These are phyloP conservation scores for Muntiacus muntjak DNA, from an alignment of 2,113 vertebrate genomes.

Conservation along the genomic window DNA sequence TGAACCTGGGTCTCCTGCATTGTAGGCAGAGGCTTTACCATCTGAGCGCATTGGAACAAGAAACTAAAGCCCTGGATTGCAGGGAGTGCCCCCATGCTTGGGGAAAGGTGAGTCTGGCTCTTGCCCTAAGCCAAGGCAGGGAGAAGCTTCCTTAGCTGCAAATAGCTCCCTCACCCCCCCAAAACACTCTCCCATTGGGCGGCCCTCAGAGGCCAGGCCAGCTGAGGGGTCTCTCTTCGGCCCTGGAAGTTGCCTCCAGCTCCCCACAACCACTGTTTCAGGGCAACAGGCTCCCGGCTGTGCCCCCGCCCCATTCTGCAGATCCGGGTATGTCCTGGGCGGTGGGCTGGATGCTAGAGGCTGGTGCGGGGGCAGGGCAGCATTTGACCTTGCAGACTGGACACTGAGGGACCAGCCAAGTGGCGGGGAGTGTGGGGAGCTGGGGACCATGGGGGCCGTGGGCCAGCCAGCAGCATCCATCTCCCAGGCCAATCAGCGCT, in stretches of 20 bases:
- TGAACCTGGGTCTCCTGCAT: not conserved
- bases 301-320: not conserved
- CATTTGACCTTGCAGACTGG: not conserved
- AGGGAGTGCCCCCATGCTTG: not conserved
- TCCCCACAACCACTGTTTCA: fast-evolving
- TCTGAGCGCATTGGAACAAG: not conserved
- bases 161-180: not conserved
- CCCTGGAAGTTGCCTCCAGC: not conserved
- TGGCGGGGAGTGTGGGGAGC: fast-evolving
- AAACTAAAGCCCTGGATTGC: not conserved
- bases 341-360: not conserved
- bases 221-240: fast-evolving
- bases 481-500: slow-evolving; percentile 62
- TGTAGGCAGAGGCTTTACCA: not conserved
- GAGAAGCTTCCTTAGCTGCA: not conserved
- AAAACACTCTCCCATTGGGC: not conserved
- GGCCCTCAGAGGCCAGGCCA: too few species aligned
- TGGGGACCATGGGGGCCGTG: fast-evolving
- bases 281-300: not conserved
- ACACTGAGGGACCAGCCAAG: not conserved
- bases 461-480: not conserved
- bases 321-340: not conserved
- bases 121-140: not conserved
- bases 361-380: not conserved
- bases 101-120: not conserved